A percentile compares a stretch with the other conserved stretches of the same genome.
Evolutionary conservation across 64 coral and sea anemone species (phyloP).

Genomic region (Anthopleura sola): DNA sequence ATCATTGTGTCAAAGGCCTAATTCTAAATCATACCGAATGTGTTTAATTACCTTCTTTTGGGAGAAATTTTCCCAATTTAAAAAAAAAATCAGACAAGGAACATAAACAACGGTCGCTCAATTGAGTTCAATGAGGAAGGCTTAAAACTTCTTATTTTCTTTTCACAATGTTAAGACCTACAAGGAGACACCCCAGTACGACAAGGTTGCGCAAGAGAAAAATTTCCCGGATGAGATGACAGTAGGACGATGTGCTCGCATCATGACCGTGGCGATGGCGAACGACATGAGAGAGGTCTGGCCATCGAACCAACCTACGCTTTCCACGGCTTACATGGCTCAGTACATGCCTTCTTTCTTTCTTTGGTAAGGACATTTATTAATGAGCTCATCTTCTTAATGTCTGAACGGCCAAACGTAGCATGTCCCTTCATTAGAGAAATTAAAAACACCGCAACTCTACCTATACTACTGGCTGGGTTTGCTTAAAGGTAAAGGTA

Average conservation of each 20-base stretch:
- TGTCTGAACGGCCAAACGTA: no score
- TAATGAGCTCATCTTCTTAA: neutral
- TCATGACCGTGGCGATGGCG: constrained; percentile 58
- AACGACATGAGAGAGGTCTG: constrained; percentile 67
- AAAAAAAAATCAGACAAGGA: no score
- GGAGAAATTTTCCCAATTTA: no score
- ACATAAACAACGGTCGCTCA: no score
- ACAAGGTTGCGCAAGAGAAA: neutral
- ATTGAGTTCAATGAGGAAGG: no score
- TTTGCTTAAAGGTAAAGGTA: no score
- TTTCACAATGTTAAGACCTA: neutral
- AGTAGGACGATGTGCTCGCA: constrained; percentile 49
- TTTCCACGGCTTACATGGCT: constrained; percentile 29
- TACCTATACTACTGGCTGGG: no score
- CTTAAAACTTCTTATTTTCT: no score
- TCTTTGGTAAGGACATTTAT: constrained; percentile 31
- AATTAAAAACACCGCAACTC: neutral
- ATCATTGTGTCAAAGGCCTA: no score
- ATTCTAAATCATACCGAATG: no score
- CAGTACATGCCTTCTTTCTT: constrained; percentile 46
- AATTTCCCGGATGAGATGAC: neutral
- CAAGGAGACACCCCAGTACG: neutral
- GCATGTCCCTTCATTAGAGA: neutral
- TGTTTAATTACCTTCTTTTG: no score
- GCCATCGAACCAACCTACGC: constrained; percentile 24